Percentiles rank a stretch among this genome's conserved stretches.
phyloP scores from a whole-genome alignment of 2,888 invertebrate genomes.

The Drosophila tanythrix region DNA sequence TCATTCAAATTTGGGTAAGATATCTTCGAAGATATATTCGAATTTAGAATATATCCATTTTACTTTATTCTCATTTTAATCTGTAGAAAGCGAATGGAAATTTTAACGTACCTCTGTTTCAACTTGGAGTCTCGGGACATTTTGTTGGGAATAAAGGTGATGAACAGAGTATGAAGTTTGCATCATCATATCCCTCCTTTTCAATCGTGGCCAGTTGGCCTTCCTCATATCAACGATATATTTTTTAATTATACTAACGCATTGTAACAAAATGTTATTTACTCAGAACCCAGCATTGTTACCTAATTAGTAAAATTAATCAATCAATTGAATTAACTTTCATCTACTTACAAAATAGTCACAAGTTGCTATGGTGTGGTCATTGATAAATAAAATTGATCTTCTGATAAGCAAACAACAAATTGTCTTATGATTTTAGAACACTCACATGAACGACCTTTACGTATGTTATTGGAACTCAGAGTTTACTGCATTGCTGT shows the following conservation, averaged over 20 bases:
- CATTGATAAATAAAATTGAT: not conserved
- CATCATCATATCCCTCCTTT: conserved; percentile 85
- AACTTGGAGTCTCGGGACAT: conserved; percentile 85
- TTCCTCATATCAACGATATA: conserved; percentile 84
- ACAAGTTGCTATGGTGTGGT: not conserved
- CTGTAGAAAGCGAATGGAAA: conserved; percentile 53
- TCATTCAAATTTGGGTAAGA: conserved; percentile 65
- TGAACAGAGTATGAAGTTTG: conserved; percentile 83
- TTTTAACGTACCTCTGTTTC: conserved; percentile 63
- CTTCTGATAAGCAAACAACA: not conserved
- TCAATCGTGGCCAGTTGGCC: conserved; percentile 85
- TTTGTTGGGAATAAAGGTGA: conserved; percentile 85
- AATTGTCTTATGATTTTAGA: not conserved
- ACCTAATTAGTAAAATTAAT: not conserved
- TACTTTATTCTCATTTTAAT: not conserved
- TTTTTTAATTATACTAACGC: conserved; percentile 55
- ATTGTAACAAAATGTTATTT: not conserved
- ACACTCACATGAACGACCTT: not conserved
- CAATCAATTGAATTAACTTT: not conserved
- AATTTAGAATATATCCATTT: not conserved
- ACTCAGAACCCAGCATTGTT: not conserved
- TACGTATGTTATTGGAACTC: not conserved
- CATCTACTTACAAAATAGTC: not conserved
- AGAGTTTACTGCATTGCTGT: not conserved
- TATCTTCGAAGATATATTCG: too few relatives aligned